Evolutionary conservation across 2,888 invertebrate species (phyloP), one percentile per base, ranked within the genome.

Genomic region (Parapristionchus giblindavisi): DNA sequence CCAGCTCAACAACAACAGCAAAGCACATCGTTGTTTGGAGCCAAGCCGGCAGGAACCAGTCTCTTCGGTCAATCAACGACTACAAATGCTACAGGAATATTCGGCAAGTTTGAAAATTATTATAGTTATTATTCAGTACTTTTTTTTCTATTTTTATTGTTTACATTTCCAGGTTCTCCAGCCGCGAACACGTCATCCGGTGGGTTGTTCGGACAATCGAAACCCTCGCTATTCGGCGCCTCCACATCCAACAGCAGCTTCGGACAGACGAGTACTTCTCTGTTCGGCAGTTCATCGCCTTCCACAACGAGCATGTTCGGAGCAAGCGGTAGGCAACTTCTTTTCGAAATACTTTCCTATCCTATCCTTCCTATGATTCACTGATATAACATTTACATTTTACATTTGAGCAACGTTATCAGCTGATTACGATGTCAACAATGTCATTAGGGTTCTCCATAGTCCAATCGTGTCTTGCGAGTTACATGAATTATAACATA

Each of bases 151-250:
- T 8, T 58, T 27, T 3, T 54, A 6, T n/a, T n/a, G 56, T 6
- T 14, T n/a, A 54, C n/a, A n/a, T 36, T 11, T 68, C 4, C 27
- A 56, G 71, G 71, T 24, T 36, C 70, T 17, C 40, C 71, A 14
- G 21, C 56, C 1, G 38, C 56, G 14, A 40, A 27, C 27, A 40
- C 56, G 21, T 40, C 89, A 71, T 63, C 89, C 4, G 79, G 85
- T 29, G 82, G 92, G 65, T 89, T 90, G 73, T 89, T 92, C 61
- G 91, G 92, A 87, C 74, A 74, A 38, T n/a, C 54, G 17, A 70
- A 70, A 60, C 65, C 75, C 11, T 70, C 75, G 1, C 61, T 75
- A 1, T 74, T 74, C 74, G 74, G 74, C 1, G 63, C 61, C 48
- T 74, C 74, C 27, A 74, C 74, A 17, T 24, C 27, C 60, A 51